phyloP scores from a whole-genome alignment of 2,113 vertebrate species.

The Leptodactylus fuscus region DNA sequence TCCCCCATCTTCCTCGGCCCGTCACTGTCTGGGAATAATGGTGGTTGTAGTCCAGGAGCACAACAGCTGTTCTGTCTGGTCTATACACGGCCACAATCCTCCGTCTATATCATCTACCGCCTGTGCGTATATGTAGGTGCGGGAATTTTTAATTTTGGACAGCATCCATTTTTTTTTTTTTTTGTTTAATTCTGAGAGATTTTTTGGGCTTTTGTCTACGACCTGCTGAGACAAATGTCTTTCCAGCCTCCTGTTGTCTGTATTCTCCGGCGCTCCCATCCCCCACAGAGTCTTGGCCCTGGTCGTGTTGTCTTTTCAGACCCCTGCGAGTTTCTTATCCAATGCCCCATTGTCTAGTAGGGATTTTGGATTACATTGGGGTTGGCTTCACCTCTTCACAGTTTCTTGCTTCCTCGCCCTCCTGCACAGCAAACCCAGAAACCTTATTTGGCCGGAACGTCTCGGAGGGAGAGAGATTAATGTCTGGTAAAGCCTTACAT shows the following conservation, averaged over 20 bases:
- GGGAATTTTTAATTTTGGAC: not conserved
- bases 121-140: not conserved
- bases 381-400: constrained; percentile 27
- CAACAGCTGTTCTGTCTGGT: not conserved
- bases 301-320: constrained; percentile 40
- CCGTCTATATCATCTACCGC: too few relatives aligned
- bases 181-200: not conserved
- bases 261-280: not conserved
- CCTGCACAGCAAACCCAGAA: not conserved
- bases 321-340: constrained; percentile 11
- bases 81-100: not conserved
- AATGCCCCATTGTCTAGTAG: constrained; percentile 17
- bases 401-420: not conserved
- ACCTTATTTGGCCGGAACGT: not conserved
- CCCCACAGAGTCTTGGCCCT: constrained; percentile 30
- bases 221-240: constrained; percentile 33
- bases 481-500: not conserved
- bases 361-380: constrained; percentile 26
- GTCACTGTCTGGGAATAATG: constrained; percentile 20
- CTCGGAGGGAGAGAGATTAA: not conserved
- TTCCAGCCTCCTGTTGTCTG: constrained; percentile 26
- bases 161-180: not conserved
- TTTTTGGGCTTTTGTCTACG: not conserved
- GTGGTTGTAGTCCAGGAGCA: constrained; percentile 30
- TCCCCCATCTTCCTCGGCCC: constrained; percentile 8